A percentile compares a stretch with the other conserved stretches of the same genome.
phyloP scores from a whole-genome alignment of 2,113 vertebrate genomes.

The Pionites leucogaster region DNA sequence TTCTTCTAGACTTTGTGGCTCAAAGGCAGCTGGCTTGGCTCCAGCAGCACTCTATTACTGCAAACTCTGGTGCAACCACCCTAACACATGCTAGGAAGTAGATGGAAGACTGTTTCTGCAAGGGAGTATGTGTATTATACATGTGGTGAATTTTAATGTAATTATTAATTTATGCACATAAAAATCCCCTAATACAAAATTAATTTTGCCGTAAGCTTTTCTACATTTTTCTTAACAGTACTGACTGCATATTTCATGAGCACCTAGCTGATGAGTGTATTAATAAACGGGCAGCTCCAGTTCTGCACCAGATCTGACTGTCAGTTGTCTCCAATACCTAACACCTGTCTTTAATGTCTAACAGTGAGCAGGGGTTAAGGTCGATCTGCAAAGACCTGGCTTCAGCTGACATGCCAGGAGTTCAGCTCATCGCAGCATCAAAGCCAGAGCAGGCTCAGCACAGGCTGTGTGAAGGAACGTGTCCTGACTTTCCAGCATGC shows the following conservation, averaged over 20 bases:
- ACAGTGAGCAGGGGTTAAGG: not conserved
- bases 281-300: not conserved
- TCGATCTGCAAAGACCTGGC: not conserved
- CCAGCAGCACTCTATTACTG: not conserved
- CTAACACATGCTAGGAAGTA: not conserved
- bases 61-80: not conserved
- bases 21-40: not conserved
- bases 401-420: not conserved
- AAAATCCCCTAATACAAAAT: slow-evolving; percentile 44
- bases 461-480: not conserved
- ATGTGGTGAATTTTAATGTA: slow-evolving; percentile 9
- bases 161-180: slow-evolving; percentile 40
- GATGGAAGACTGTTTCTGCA: not conserved
- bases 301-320: not conserved
- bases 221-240: slow-evolving; percentile 30
- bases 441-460: not conserved
- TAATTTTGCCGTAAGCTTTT: slow-evolving; percentile 41
- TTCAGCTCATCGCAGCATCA: not conserved
- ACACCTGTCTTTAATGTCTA: not conserved
- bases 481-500: not conserved
- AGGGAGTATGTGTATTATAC: slow-evolving; percentile 2
- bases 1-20: not conserved
- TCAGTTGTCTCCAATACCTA: not conserved
- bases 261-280: not conserved
- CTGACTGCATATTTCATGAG: slow-evolving; percentile 11